Percentiles rank a stretch among this genome's conserved stretches.
Evolutionary conservation across 2,888 invertebrate genomes (phyloP).

Genomic region (Agrochola circellaris): DNA sequence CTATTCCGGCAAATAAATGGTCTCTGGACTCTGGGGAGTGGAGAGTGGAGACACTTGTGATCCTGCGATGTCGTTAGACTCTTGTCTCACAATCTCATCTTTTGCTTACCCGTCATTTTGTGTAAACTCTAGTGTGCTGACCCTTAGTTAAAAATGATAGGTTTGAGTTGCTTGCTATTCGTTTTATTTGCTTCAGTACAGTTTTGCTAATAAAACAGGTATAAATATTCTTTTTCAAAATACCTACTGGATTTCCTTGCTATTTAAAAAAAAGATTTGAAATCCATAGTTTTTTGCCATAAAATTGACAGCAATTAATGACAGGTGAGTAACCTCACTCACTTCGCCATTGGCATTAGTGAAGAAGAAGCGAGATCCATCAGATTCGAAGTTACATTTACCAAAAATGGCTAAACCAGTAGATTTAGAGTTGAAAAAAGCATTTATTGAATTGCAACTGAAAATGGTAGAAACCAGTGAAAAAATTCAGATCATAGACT

Average conservation of each 20-base stretch:
- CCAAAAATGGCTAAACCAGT: conserved; percentile 87
- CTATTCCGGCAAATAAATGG: no score
- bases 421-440: conserved; percentile 92
- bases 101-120: no score
- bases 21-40: not conserved
- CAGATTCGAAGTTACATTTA: not conserved
- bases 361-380: not conserved
- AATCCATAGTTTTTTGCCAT: not conserved
- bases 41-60: not conserved
- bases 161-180: not conserved
- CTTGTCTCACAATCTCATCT: no score
- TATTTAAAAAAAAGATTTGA: not conserved
- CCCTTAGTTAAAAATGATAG: not conserved
- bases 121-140: no score
- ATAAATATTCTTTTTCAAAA: not conserved
- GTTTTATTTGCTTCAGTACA: not conserved
- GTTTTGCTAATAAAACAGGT: not conserved
- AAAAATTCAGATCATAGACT: conserved; percentile 94
- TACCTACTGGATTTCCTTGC: no score
- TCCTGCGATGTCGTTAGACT: no score
- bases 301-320: not conserved
- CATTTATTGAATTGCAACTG: conserved; percentile 95
- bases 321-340: conserved; percentile 35
- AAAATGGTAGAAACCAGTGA: conserved; percentile 95
- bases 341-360: conserved; percentile 9